These are phyloP conservation scores for Drosophila bifasciata DNA, from an alignment of 1,140 invertebrate species.

Conservation along the genomic window DNA sequence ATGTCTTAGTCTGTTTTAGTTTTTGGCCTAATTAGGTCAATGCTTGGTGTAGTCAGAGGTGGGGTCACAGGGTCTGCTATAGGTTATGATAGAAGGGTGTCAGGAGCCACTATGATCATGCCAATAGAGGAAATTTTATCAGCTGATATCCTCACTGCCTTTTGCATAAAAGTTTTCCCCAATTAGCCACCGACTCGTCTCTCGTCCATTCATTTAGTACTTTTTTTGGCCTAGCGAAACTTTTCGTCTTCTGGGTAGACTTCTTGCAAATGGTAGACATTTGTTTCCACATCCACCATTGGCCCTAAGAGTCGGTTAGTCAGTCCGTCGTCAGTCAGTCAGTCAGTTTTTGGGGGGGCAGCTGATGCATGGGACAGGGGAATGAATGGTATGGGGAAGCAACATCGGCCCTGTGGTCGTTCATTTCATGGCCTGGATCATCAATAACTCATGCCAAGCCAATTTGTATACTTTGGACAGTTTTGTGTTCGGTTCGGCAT, in stretches of 20 bases:
- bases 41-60: neutral
- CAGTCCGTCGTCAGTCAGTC: constrained; percentile 26
- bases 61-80: neutral
- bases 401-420: constrained; percentile 53
- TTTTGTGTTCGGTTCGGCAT: constrained; percentile 62
- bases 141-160: neutral
- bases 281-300: constrained; percentile 57
- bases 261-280: constrained; percentile 64
- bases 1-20: constrained; percentile 43
- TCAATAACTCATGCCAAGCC: constrained; percentile 80
- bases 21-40: constrained; percentile 61
- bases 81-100: neutral
- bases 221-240: constrained; percentile 17
- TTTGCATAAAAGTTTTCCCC: constrained; percentile 38
- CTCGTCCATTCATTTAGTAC: constrained; percentile 31
- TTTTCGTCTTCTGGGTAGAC: constrained; percentile 45
- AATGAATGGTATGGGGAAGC: neutral
- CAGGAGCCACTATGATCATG: neutral
- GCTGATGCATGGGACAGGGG: neutral
- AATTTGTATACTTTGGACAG: constrained; percentile 82
- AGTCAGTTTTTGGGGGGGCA: neutral
- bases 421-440: constrained; percentile 78
- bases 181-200: constrained; percentile 48
- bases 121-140: neutral
- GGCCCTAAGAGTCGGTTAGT: constrained; percentile 40